Evolutionary conservation across 1,140 invertebrate species (phyloP), one percentile per base, ranked within the genome.

Genomic region (Trigoniulus corallinus): DNA sequence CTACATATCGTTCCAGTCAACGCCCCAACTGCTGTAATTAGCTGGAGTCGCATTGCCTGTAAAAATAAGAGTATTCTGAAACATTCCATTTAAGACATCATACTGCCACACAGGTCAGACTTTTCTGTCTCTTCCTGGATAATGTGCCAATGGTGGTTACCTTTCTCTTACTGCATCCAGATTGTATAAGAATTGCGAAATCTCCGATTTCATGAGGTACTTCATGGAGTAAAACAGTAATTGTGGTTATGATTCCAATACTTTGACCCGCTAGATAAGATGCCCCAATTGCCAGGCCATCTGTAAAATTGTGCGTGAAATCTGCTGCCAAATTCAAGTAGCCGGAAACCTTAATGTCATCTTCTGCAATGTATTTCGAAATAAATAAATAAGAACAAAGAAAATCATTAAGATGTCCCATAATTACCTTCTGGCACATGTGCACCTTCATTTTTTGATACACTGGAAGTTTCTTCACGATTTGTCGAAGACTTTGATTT

Each of bases 141-240:
- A 25, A 47, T n/a, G 26, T 10, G 26, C 13, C 4, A 47, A 47
- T 27, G 27, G 2, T 22, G 24, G 3, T 20, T 66, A 82, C 81
- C 72, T 91, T 91, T 68, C 68, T 80, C 58, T 85, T 80, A 39
- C 79, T 83, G 60, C 85, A 92, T 24, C 92, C 92, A 56, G 88
- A 91, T 67, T 95, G 87, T 48, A 97, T 77, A 21, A 98, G 74
- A 67, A 97, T 95, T 27, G 93, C 92, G 76, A 94, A 98, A 70
- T 98, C 93, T 47, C 93, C 93, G 64, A 98, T 95, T 73, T 98
- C 93, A 72, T 97, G 93, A 46, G 93, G 93, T 54, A 98, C 81
- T 75, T 97, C 93, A 68, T 97, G 93, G 29, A 98, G 69, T 24
- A 98, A 72, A 62, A 98, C 94, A 1, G 88, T 95, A 23, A 91